Percentiles rank a stretch among this genome's conserved stretches.
phyloP scores from a whole-genome alignment of 2,797 vertebrate genomes.

The Tokudaia muenninki region DNA sequence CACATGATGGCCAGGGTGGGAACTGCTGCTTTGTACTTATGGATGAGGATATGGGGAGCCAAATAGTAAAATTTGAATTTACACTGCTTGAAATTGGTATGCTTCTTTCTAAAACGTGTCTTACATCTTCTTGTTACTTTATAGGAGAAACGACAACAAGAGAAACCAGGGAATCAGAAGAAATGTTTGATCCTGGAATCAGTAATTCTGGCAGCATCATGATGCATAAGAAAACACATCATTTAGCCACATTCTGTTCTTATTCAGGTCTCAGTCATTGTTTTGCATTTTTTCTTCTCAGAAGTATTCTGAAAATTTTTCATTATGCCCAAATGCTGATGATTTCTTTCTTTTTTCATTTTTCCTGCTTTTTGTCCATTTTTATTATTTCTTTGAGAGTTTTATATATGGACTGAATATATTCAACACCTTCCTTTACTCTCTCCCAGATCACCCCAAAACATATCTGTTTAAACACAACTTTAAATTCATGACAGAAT shows the following conservation, averaged over 20 bases:
- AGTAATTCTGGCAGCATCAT: neutral
- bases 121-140: neutral
- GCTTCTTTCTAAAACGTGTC: neutral
- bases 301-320: neutral
- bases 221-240: neutral
- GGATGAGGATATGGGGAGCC: neutral
- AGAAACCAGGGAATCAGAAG: neutral
- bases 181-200: neutral
- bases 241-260: neutral
- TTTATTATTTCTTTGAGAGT: neutral
- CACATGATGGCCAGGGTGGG: neutral
- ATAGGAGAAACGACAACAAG: neutral
- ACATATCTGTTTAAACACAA: slow-evolving; percentile 28
- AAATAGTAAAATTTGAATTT: neutral
- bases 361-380: neutral
- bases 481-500: neutral
- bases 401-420: neutral
- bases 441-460: too few relatives aligned
- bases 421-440: neutral
- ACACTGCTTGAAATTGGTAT: neutral
- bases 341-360: neutral
- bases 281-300: neutral
- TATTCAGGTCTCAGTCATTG: neutral
- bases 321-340: neutral
- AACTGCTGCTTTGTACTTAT: neutral